Evolutionary conservation across 2,888 invertebrate species (phyloP).

Genomic region (Selenia dentaria): DNA sequence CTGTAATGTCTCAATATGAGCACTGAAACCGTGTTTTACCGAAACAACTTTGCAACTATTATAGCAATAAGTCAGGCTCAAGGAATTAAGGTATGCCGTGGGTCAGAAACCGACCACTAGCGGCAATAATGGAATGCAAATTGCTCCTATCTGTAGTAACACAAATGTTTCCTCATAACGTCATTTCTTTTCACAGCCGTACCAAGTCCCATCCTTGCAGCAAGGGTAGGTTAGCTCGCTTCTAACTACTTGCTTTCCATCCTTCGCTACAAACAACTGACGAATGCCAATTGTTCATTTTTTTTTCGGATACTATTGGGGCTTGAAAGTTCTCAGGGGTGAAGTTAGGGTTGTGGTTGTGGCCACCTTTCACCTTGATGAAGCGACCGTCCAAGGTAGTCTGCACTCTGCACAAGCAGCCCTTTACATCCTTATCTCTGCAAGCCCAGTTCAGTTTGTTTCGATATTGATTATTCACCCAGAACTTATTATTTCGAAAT

Average conservation of each 20-base stretch:
- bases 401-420: conserved; percentile 75
- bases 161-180: conserved; percentile 18
- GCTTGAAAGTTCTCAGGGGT: conserved; percentile 68
- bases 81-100: too few relatives aligned
- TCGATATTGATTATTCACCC: conserved; percentile 78
- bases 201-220: conserved; percentile 4
- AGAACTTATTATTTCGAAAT: conserved; percentile 74
- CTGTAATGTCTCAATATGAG: too few relatives aligned
- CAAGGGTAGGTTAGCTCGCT: conserved; percentile 1
- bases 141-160: conserved; percentile 24
- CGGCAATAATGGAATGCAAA: conserved; percentile 27
- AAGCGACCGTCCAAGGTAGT: conserved; percentile 76
- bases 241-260: conserved; percentile 26
- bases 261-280: conserved; percentile 10
- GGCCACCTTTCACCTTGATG: conserved; percentile 66
- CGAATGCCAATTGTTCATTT: conserved; percentile 29
- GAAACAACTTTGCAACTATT: too few relatives aligned
- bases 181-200: conserved; percentile 28
- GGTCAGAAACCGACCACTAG: background rate
- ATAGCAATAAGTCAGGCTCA: too few relatives aligned
- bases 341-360: conserved; percentile 73
- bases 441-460: conserved; percentile 79
- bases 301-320: conserved; percentile 43
- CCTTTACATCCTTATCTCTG: conserved; percentile 70
- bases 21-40: too few relatives aligned